Conservation (phyloP, 2,888 invertebrate species). For the Harpalus rufipes region DNA sequence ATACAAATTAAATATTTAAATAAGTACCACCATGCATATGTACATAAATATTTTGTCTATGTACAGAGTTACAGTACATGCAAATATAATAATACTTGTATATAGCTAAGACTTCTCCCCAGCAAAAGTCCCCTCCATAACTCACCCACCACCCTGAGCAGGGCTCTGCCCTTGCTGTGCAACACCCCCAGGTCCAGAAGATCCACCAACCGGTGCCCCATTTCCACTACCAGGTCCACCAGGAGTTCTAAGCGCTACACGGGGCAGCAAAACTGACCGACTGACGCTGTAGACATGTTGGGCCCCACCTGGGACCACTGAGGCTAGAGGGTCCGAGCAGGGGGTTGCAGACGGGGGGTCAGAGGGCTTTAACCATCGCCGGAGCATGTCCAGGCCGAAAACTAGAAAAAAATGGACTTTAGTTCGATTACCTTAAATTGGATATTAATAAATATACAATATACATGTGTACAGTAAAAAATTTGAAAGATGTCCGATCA, state of each 20-base stretch:
- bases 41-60: background rate
- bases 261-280: constrained; percentile 80
- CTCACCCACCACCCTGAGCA: constrained; percentile 72
- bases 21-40: background rate
- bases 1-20: too few species aligned
- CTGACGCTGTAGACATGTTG: constrained; percentile 80
- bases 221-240: constrained; percentile 10
- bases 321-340: constrained; percentile 78
- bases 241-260: constrained; percentile 73
- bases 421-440: too few species aligned
- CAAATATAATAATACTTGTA: background rate
- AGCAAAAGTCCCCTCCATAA: constrained; percentile 55
- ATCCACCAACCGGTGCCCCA: background rate
- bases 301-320: constrained; percentile 78
- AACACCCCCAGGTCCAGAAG: background rate
- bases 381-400: constrained; percentile 22
- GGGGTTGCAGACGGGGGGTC: constrained; percentile 77
- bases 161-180: constrained; percentile 11
- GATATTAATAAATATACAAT: too few species aligned
- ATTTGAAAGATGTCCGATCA: too few species aligned
- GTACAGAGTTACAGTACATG: background rate
- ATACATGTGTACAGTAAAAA: too few species aligned
- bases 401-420: background rate
- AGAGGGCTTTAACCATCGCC: constrained; percentile 76
- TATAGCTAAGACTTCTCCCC: too few species aligned